These are phyloP conservation scores for Hippocampus mohnikei DNA, from an alignment of 2,113 vertebrate species.

Conservation along the genomic window DNA sequence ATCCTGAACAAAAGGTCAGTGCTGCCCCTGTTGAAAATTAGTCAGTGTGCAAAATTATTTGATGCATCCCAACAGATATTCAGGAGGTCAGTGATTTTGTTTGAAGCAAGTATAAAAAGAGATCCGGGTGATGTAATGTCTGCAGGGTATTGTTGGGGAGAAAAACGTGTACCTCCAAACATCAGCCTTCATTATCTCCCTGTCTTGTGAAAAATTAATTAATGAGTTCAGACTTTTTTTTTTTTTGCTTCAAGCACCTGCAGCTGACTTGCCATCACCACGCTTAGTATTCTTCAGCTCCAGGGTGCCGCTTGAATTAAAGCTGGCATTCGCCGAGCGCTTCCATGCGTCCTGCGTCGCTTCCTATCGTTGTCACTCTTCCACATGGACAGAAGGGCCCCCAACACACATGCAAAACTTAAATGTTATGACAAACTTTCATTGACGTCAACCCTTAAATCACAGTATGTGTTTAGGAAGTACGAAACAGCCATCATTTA, in stretches of 20 bases:
- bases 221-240: constrained; percentile 33
- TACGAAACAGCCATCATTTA: background rate
- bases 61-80: background rate
- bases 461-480: background rate
- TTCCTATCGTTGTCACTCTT: constrained; percentile 35
- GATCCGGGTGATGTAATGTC: background rate
- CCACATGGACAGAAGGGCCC: background rate
- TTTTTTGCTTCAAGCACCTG: constrained; percentile 28
- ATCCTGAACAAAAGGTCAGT: constrained; percentile 51
- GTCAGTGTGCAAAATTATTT: background rate
- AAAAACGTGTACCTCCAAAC: background rate
- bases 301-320: constrained; percentile 35
- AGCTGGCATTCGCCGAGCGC: constrained; percentile 36
- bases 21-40: constrained; percentile 41
- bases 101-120: background rate
- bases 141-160: background rate
- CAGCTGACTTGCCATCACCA: constrained; percentile 36
- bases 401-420: constrained; percentile 3
- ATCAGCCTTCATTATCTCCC: background rate
- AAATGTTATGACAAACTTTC: background rate
- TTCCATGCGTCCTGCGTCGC: constrained; percentile 46
- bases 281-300: constrained; percentile 33
- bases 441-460: background rate
- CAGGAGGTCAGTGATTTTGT: background rate
- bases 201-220: constrained; percentile 29